A percentile compares a stretch with the other conserved stretches of the same genome.
phyloP scores from a whole-genome alignment of 2,888 invertebrate genomes.

The Syrista parreyssii region DNA sequence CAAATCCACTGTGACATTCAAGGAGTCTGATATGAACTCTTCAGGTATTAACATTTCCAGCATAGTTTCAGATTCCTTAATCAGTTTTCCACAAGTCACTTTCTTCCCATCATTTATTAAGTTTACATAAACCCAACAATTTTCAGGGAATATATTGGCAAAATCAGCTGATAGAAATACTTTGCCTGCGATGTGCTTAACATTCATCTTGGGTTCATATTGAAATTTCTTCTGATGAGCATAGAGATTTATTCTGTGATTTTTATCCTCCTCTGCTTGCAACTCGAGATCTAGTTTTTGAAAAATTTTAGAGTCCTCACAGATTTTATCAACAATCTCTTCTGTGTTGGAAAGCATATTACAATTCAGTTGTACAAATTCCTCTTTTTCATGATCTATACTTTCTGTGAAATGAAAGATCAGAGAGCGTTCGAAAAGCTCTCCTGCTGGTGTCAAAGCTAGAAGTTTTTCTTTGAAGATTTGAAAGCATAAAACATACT shows the following conservation, averaged over 20 bases:
- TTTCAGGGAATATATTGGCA: constrained; percentile 39
- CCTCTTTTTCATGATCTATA: constrained; percentile 13
- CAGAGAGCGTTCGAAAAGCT: constrained; percentile 32
- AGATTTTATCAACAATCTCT: constrained; percentile 47
- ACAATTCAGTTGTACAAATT: constrained; percentile 34
- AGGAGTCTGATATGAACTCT: constrained; percentile 17
- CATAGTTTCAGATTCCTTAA: constrained; percentile 25
- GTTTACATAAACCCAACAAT: constrained; percentile 39
- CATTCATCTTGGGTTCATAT: constrained; percentile 36
- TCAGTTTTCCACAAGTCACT: not conserved
- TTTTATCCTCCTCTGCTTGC: constrained; percentile 37
- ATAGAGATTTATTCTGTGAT: constrained; percentile 53
- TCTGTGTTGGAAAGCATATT: constrained; percentile 48
- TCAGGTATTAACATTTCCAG: constrained; percentile 43
- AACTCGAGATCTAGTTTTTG: constrained; percentile 36
- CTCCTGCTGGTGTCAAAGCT: constrained; percentile 35
- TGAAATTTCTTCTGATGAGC: constrained; percentile 40
- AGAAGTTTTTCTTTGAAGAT: constrained; percentile 41
- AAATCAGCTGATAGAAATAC: constrained; percentile 45
- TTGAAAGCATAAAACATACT: constrained; percentile 38
- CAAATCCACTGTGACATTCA: constrained; percentile 44
- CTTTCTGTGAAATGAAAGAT: constrained; percentile 24
- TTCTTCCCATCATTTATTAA: constrained; percentile 28
- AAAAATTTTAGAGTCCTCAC: constrained; percentile 40
- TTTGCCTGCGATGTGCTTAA: constrained; percentile 36